Conservation (phyloP, 2,888 invertebrate genomes). For the Rhyacophila evoluta region DNA sequence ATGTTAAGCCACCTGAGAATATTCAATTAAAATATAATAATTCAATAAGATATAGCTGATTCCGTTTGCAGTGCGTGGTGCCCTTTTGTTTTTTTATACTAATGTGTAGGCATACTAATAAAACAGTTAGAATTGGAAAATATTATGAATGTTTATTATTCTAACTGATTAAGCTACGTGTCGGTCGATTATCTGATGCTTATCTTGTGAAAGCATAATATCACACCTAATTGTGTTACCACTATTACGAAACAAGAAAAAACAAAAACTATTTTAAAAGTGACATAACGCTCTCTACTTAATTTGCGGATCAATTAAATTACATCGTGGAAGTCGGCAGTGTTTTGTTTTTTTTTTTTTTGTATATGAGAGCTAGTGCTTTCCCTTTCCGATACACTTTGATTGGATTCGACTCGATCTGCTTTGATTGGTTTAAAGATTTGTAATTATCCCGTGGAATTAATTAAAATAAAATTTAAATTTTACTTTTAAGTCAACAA, state of each 20-base stretch:
- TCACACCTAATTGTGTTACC: background rate
- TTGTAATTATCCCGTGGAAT: background rate
- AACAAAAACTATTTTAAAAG: background rate
- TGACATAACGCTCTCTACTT: slow-evolving; percentile 12
- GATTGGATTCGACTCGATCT: background rate
- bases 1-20: too few species aligned
- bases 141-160: too few species aligned
- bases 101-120: too few species aligned
- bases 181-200: background rate
- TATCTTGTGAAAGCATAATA: background rate
- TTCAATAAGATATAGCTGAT: too few species aligned
- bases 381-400: slow-evolving; percentile 9
- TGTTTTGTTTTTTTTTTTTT: background rate
- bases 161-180: background rate
- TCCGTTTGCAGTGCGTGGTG: too few species aligned
- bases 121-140: too few species aligned
- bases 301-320: slow-evolving; percentile 3
- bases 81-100: too few species aligned
- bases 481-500: too few species aligned
- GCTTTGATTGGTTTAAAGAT: background rate
- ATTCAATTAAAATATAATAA: too few species aligned
- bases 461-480: too few species aligned
- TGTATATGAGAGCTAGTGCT: background rate
- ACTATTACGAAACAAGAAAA: background rate
- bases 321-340: background rate